Evolutionary conservation across 2,888 invertebrate species (phyloP), one percentile per base, ranked within the genome.

Genomic region (Drosophila algonquin): DNA sequence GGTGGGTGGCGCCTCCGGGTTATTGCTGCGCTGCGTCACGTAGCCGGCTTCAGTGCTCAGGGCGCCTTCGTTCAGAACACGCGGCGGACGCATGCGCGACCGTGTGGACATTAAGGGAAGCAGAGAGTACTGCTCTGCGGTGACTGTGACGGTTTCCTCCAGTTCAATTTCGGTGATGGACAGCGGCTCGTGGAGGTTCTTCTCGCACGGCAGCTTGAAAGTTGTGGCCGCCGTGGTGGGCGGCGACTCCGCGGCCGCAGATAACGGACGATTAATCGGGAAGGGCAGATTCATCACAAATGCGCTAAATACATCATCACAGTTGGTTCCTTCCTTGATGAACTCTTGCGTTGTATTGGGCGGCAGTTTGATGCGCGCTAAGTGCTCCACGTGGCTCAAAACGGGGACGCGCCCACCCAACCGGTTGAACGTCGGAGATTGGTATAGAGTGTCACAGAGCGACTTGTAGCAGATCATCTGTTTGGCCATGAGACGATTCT

Each of bases 401-500:
- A 63, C 47, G 3, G 65, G 50, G 6, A 52, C 45, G 8, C 53
- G 44, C 0, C 54, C 69, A 0, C 27, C 92, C 94, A 92, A 80
- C 45, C 85, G 79, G 0, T 68, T 73, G 91, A 95, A 97, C 68
- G 96, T 94, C 48, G 94, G 93, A 2, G 96, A 95, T 64, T 94
- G 95, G 84, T 95, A 94, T 85, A 98, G 94, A 92, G 96, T 97
- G 90, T 95, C 95, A 93, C 98, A 98, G 73, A 98, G 93, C 90
- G 96, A 96, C 92, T 97, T 97, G 91, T 97, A 98, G 93, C 98
- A 97, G 91, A 97, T 96, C 65, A 98, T 92, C 50, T 98, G 93
- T 83, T 97, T 95, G 59, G 96, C 94, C 85, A 98, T 93, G 83
- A 96, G 95, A 74, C 95, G 95, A 92, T 97, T 97, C 91, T 97